Evolutionary conservation across 2,113 vertebrate species (phyloP).

Genomic region (Nematolebias whitei): DNA sequence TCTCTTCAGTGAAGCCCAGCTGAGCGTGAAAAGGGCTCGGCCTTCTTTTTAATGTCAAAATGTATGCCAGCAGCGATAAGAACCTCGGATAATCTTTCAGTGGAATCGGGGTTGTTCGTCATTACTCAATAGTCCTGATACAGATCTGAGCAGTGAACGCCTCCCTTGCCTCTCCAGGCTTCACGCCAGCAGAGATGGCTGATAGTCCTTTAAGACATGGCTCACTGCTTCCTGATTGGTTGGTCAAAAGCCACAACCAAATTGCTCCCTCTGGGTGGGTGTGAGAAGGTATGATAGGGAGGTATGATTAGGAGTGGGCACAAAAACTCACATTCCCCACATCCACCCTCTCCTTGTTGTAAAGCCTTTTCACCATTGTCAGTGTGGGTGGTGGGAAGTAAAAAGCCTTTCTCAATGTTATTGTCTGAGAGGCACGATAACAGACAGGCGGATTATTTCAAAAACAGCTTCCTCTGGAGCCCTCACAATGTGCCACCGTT

Average conservation of each 20-base stretch:
- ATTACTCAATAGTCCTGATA: conserved; percentile 70
- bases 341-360: conserved; percentile 64
- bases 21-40: conserved; percentile 44
- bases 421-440: conserved; percentile 74
- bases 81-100: conserved; percentile 58
- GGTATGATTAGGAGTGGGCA: conserved; percentile 37
- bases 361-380: conserved; percentile 63
- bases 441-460: conserved; percentile 72
- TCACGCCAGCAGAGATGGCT: conserved; percentile 64
- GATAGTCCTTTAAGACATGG: conserved; percentile 68
- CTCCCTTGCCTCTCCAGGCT: conserved; percentile 53
- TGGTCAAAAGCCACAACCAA: conserved; percentile 68
- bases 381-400: conserved; percentile 58
- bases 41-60: conserved; percentile 65
- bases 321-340: conserved; percentile 52
- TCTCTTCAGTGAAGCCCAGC: conserved; percentile 13
- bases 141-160: conserved; percentile 53
- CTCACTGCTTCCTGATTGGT: conserved; percentile 69
- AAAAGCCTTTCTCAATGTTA: conserved; percentile 66
- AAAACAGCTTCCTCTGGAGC: conserved; percentile 67
- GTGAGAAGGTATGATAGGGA: conserved; percentile 61
- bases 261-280: conserved; percentile 48
- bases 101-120: conserved; percentile 62
- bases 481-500: conserved; percentile 66
- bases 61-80: conserved; percentile 67